Base-by-base conservation (phyloP, 2,797 vertebrate genomes). In the Heteromormyrus szaboi region DNA sequence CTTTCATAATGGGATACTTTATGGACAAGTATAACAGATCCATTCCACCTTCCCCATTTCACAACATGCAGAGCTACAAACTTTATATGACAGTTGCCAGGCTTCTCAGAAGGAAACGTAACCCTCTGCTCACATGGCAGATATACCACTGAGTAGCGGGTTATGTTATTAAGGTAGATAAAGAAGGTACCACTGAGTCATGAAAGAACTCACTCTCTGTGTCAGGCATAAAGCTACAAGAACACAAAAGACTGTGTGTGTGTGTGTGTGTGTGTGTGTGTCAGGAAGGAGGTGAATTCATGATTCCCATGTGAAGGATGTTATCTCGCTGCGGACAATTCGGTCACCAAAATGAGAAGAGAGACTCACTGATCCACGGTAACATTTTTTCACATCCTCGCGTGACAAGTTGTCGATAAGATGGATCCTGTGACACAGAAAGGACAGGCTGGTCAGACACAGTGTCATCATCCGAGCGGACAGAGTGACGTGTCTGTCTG, bases 381-480 rank as follows among this genome's bases (percentile, higher is more conserved):
- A 96, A 19, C 95, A 96, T 90, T 95, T 95, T 92, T 96, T 95
- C 84, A 95, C 94, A n/a, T 96, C 95, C 88, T 96, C 95, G 25
- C 94, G 95, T 0, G 95, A 93, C 50, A 95, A 90, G 90, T 95
- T 94, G 11, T 95, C 95, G 7, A 95, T 94, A 85, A 95, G 92
- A 92, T 94, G 94, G 89, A 95, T 88, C 92, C 95, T 96, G 92
- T 8, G 89, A 90, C 48, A 91, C 11, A 88, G 62, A 90, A 59
- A 50, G 1, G 48, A 29, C 44, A 85, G 48, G 65, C 11, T 33
- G 65, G 25, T 22, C 50, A 33, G 29, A 86, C 85, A 33, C 4
- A 11, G 12, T 37, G 1, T 86, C 50, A 85, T 33, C 50, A 54
- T 14, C 25, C 5, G n/a, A 9, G 14, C 0, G 17, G 33, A 76